These are phyloP conservation scores for Batillaria attramentaria DNA, from an alignment of 1,140 invertebrate genomes.

Conservation along the genomic window DNA sequence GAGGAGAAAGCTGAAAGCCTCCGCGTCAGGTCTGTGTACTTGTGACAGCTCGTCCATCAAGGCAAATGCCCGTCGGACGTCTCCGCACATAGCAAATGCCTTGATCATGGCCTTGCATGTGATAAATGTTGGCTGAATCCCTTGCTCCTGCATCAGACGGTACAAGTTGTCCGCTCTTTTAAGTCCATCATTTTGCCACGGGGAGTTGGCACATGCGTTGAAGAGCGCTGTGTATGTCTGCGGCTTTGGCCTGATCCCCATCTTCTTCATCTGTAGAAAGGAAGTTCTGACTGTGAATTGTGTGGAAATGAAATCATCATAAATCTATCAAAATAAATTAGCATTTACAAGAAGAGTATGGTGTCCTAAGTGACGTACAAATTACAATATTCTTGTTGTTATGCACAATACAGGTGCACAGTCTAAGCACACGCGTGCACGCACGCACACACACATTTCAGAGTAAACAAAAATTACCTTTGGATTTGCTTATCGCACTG, in stretches of 20 bases:
- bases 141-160: conserved; percentile 80
- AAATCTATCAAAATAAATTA: not conserved
- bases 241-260: conserved; percentile 78
- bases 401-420: not conserved
- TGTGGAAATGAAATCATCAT: not conserved
- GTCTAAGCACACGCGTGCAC: not conserved
- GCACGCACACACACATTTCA: too few species aligned
- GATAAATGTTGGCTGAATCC: conserved; percentile 80
- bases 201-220: conserved; percentile 89
- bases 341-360: not conserved
- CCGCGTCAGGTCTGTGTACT: conserved; percentile 77
- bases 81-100: conserved; percentile 87
- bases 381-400: not conserved
- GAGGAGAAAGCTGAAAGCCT: conserved; percentile 85
- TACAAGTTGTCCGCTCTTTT: conserved; percentile 78
- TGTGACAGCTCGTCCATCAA: conserved; percentile 86
- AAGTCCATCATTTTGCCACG: conserved; percentile 78
- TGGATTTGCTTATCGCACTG: too few species aligned
- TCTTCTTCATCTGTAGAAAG: conserved; percentile 80
- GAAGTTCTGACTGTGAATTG: not conserved
- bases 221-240: conserved; percentile 88
- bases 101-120: conserved; percentile 93
- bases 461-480: too few species aligned
- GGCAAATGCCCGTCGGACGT: conserved; percentile 82
- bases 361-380: not conserved